Conservation (phyloP, 2,888 invertebrate species). For the Agrochola lychnidis region DNA sequence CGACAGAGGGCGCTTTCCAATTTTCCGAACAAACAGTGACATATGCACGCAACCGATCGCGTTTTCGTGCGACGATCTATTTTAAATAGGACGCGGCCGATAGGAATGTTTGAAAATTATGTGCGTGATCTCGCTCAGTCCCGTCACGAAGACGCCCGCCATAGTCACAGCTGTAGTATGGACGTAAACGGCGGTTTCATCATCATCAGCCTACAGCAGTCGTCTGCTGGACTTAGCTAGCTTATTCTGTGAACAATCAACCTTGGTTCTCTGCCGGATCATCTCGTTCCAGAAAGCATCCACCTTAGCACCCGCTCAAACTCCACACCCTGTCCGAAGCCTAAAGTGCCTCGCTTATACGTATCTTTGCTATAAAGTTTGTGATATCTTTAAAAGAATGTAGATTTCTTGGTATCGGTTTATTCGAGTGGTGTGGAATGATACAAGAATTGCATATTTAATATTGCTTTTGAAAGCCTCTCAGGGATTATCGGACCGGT, state of each 20-base stretch:
- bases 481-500: conserved; percentile 25
- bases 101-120: neutral
- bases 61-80: too few species aligned
- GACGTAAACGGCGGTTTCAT: neutral
- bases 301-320: neutral
- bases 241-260: too few species aligned
- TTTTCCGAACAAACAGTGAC: too few species aligned
- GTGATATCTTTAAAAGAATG: conserved; percentile 41
- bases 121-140: too few species aligned
- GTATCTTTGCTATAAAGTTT: conserved; percentile 46
- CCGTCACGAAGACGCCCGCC: rapidly evolving
- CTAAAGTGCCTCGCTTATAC: conserved; percentile 29
- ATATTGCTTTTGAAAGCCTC: conserved; percentile 23
- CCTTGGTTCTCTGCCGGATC: too few species aligned
- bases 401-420: conserved; percentile 33
- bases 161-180: neutral
- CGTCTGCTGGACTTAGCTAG: too few species aligned
- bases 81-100: too few species aligned
- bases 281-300: too few species aligned
- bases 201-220: neutral
- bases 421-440: conserved; percentile 19
- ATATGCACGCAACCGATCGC: too few species aligned
- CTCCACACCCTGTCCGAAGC: neutral
- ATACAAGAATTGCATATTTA: conserved; percentile 33
- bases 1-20: too few species aligned